These are phyloP conservation scores for Orthonevra nobilis DNA, from an alignment of 2,888 invertebrate genomes.

Conservation along the genomic window DNA sequence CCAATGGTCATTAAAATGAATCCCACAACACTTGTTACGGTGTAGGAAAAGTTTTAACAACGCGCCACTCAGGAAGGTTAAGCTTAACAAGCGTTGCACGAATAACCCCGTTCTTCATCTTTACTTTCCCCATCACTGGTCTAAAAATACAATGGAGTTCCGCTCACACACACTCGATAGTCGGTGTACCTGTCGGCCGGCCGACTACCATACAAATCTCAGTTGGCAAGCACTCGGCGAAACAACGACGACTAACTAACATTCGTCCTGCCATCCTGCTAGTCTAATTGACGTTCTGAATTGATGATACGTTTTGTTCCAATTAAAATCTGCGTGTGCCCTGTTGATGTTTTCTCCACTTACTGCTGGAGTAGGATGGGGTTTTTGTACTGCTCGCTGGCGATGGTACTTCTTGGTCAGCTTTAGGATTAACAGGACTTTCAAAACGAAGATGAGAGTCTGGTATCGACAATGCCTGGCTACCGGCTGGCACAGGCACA, in stretches of 20 bases:
- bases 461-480: background rate
- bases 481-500: background rate
- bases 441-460: background rate
- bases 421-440: slow-evolving; percentile 33
- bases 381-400: slow-evolving; percentile 8
- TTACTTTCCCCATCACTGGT: slow-evolving; percentile 6
- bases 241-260: slow-evolving; percentile 40
- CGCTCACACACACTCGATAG: background rate
- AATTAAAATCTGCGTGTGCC: slow-evolving; percentile 69
- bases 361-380: slow-evolving; percentile 16
- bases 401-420: slow-evolving; percentile 32
- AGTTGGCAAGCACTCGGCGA: slow-evolving; percentile 1
- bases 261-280: slow-evolving; percentile 69
- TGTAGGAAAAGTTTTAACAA: slow-evolving; percentile 38
- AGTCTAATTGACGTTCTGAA: slow-evolving; percentile 68
- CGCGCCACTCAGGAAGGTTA: slow-evolving; percentile 38
- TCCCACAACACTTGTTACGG: slow-evolving; percentile 61
- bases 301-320: slow-evolving; percentile 70
- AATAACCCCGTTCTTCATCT: background rate
- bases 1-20: slow-evolving; percentile 56
- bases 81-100: slow-evolving; percentile 39
- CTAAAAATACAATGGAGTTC: slow-evolving; percentile 39
- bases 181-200: background rate
- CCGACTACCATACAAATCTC: background rate
- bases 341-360: slow-evolving; percentile 57